A percentile compares a stretch with the other conserved stretches of the same genome.
phyloP scores from a whole-genome alignment of 2,888 invertebrate genomes.

The Mimumesa dahlbomi region DNA sequence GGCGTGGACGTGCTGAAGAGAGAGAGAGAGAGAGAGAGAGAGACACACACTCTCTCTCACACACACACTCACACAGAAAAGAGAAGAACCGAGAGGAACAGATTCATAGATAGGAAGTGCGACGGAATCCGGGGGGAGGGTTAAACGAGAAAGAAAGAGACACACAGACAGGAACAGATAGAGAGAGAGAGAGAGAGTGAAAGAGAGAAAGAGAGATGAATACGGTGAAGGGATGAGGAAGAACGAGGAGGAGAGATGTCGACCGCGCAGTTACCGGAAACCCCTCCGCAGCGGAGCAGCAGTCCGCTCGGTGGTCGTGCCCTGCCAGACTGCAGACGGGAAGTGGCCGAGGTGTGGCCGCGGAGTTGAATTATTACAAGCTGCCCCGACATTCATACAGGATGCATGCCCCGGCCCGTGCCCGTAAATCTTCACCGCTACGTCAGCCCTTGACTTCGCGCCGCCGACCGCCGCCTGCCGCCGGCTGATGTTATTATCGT shows the following conservation, averaged over 20 bases:
- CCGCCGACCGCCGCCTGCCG: constrained; percentile 50
- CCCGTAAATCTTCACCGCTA: constrained; percentile 76
- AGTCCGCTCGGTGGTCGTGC: constrained; percentile 69
- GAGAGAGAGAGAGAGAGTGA: constrained; percentile 35
- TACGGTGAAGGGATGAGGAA: constrained; percentile 27
- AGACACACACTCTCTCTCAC: no score
- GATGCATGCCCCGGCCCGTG: constrained; percentile 74
- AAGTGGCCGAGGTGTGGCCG: constrained; percentile 79
- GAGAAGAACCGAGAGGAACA: constrained; percentile 47
- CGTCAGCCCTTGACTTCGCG: constrained; percentile 73
- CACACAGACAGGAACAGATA: no score
- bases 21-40: constrained; percentile 21
- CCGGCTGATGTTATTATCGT: constrained; percentile 75
- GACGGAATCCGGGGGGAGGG: no score
- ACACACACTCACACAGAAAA: constrained; percentile 6
- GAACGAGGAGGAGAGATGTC: constrained; percentile 64
- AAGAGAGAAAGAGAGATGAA: constrained; percentile 16
- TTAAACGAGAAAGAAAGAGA: constrained; percentile 36
- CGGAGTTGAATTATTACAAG: constrained; percentile 79
- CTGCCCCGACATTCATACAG: constrained; percentile 78
- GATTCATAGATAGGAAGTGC: constrained; percentile 14
- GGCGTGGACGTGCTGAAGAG: constrained; percentile 40
- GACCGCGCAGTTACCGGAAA: constrained; percentile 75
- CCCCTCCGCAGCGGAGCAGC: constrained; percentile 65
- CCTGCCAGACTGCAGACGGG: constrained; percentile 74